Evolutionary conservation across 2,797 vertebrate genomes (phyloP).

Genomic region (Sebastes diploproa): DNA sequence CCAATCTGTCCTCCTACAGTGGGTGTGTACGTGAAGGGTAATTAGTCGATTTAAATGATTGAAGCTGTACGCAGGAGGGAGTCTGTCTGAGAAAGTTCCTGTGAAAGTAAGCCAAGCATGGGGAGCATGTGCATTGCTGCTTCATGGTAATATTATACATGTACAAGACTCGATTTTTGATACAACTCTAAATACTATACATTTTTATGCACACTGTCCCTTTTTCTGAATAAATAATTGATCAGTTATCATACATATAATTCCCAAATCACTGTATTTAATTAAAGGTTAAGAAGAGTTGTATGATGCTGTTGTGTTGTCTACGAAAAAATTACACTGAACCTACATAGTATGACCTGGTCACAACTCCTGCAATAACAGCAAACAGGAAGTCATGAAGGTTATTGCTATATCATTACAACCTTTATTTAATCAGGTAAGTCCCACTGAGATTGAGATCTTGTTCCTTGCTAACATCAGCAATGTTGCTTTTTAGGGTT

Average conservation of each 20-base stretch:
- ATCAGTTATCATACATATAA: background rate
- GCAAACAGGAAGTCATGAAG: background rate
- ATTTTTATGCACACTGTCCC: background rate
- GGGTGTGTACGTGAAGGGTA: conserved; percentile 21
- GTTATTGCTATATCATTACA: background rate
- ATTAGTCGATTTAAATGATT: conserved; percentile 63
- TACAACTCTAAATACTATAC: background rate
- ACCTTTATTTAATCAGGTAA: background rate
- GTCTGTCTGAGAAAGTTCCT: conserved; percentile 27
- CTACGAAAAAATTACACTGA: background rate
- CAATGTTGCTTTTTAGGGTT: background rate
- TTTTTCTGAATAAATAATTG: background rate
- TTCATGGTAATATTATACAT: background rate
- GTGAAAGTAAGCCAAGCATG: background rate
- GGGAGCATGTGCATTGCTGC: background rate
- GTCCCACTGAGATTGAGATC: background rate
- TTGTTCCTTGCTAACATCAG: background rate
- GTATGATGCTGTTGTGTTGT: background rate
- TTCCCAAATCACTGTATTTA: background rate
- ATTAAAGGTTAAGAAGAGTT: background rate
- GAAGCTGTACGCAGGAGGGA: conserved; percentile 30
- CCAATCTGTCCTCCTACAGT: conserved; percentile 51
- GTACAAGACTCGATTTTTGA: background rate
- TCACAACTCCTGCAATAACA: background rate
- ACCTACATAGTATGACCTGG: background rate